phyloP scores from a whole-genome alignment of 1,140 invertebrate genomes.

The Nephila pilipes region DNA sequence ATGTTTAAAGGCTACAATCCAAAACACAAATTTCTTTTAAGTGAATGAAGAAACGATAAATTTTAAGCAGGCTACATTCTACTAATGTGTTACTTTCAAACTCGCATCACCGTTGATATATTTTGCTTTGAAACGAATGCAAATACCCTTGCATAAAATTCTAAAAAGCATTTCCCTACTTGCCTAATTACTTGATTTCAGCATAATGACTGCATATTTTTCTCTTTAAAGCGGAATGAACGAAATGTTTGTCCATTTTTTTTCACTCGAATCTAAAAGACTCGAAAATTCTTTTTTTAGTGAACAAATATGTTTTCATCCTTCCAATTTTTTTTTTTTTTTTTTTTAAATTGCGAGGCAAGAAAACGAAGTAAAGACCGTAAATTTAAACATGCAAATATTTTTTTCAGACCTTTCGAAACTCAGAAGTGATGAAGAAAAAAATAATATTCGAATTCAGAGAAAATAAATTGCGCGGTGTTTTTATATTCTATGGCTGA shows the following conservation, averaged over 20 bases:
- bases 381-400: not conserved
- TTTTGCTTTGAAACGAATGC: not conserved
- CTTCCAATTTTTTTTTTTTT: not conserved
- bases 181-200: constrained; percentile 2
- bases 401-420: not conserved
- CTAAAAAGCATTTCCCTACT: not conserved
- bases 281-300: not conserved
- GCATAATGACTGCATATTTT: constrained; percentile 9
- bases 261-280: not conserved
- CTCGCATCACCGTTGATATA: not conserved
- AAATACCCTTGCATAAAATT: not conserved
- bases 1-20: not conserved
- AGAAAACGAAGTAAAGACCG: not conserved
- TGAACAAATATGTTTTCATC: not conserved
- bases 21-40: not conserved
- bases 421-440: not conserved
- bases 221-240: not conserved
- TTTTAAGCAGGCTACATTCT: not conserved
- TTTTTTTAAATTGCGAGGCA: not conserved
- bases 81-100: not conserved
- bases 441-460: constrained; percentile 32
- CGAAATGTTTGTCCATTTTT: not conserved
- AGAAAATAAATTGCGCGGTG: constrained; percentile 21
- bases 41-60: not conserved
- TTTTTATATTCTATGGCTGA: not conserved